phyloP scores from a whole-genome alignment of 2,113 vertebrate genomes.

The Megaceryle maxima region DNA sequence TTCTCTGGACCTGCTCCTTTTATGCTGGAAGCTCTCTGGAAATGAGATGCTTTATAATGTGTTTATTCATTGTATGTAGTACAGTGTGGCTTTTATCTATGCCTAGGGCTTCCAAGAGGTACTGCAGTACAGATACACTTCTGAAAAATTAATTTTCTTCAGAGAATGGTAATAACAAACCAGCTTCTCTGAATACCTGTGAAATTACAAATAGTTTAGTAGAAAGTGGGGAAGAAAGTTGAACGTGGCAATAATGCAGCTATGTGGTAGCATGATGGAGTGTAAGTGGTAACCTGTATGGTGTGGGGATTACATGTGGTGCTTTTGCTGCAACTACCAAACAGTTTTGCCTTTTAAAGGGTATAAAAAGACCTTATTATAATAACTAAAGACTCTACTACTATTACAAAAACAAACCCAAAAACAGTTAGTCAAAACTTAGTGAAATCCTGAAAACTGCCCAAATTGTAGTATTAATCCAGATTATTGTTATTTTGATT shows the following conservation, averaged over 20 bases:
- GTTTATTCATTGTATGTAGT: background rate
- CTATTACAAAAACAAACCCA: background rate
- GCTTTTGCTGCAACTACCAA: background rate
- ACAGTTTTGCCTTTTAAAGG: background rate
- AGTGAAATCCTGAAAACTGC: background rate
- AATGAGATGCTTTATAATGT: background rate
- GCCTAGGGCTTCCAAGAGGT: background rate
- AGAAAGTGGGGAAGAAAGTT: background rate
- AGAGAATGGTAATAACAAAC: background rate
- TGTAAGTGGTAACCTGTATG: background rate
- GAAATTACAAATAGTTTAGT: background rate
- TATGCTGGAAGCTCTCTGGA: background rate
- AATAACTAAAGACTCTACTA: background rate
- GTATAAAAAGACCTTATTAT: background rate
- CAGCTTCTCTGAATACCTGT: background rate
- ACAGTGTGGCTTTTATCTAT: background rate
- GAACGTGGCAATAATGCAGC: background rate
- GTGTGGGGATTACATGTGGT: background rate
- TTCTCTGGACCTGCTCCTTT: background rate
- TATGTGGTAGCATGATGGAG: background rate
- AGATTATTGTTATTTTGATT: background rate
- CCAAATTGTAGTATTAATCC: background rate
- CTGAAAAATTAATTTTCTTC: background rate
- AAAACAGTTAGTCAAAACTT: background rate
- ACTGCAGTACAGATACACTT: background rate